Conservation (phyloP, 2,113 vertebrate genomes). For the Globicephala melas region DNA sequence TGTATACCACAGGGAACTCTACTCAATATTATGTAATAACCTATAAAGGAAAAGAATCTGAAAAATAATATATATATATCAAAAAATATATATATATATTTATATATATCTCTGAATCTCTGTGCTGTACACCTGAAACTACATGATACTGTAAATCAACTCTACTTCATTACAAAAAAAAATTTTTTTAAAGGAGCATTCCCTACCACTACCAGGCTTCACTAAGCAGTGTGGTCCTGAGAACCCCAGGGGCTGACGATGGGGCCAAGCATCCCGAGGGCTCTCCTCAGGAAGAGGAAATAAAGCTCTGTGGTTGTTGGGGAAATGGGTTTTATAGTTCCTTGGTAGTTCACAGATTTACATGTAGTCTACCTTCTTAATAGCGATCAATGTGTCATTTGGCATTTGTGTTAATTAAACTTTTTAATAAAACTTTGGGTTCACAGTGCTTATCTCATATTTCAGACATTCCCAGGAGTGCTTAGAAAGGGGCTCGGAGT, state of each 20-base stretch:
- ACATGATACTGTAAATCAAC: background rate
- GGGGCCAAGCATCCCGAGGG: fast-evolving
- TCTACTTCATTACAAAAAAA: background rate
- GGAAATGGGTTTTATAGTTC: background rate
- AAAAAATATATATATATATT: background rate
- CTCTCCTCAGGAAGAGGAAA: background rate
- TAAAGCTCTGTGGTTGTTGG: background rate
- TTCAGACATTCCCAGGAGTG: conserved; percentile 72
- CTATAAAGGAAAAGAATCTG: background rate
- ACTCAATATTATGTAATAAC: background rate
- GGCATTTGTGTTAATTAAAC: conserved; percentile 69
- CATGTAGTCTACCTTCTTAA: background rate
- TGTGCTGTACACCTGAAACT: background rate
- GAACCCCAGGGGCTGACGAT: background rate
- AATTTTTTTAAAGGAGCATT: background rate
- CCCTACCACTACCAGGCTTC: background rate
- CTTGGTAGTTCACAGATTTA: background rate
- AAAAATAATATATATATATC: background rate
- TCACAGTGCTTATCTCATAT: conserved; percentile 70
- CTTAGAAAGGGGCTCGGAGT: background rate
- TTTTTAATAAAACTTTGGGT: conserved; percentile 70
- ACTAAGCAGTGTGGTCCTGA: fast-evolving
- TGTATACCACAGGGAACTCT: background rate
- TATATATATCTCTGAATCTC: background rate
- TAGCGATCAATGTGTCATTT: conserved; percentile 33